Evolutionary conservation across 2,888 invertebrate genomes (phyloP).

Genomic region (Azorinus chamasolen): DNA sequence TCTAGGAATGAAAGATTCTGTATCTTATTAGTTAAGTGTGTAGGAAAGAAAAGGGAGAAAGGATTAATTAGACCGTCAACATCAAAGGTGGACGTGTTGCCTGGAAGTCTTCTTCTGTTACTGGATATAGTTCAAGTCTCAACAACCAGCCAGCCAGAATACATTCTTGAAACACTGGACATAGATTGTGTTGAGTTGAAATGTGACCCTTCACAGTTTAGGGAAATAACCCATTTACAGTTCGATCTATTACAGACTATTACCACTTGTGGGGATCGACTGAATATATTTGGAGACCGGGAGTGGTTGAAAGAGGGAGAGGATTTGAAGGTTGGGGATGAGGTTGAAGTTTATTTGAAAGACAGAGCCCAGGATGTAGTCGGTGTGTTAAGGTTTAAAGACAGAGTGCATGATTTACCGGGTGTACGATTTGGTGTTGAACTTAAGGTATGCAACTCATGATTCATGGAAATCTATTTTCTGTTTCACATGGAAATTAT

Average conservation of each 20-base stretch:
- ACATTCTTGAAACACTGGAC: slow-evolving; percentile 63
- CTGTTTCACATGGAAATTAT: neutral
- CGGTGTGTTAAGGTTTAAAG: slow-evolving; percentile 76
- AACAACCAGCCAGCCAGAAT: slow-evolving; percentile 12
- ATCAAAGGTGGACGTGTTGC: slow-evolving; percentile 74
- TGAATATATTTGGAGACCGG: slow-evolving; percentile 73
- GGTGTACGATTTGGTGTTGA: slow-evolving; percentile 82
- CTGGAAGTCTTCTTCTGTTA: slow-evolving; percentile 73
- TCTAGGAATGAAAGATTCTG: slow-evolving; percentile 49
- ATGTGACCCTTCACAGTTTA: slow-evolving; percentile 59
- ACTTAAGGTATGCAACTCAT: slow-evolving; percentile 75
- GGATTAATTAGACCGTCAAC: slow-evolving; percentile 59
- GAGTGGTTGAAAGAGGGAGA: slow-evolving; percentile 78
- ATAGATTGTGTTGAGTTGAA: slow-evolving; percentile 73
- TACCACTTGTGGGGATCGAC: slow-evolving; percentile 77
- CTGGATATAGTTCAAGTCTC: slow-evolving; percentile 31
- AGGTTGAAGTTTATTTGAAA: slow-evolving; percentile 77
- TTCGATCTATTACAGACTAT: slow-evolving; percentile 74
- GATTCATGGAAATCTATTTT: neutral
- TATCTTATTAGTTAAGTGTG: slow-evolving; percentile 71
- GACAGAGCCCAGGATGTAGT: slow-evolving; percentile 68
- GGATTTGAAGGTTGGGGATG: slow-evolving; percentile 68
- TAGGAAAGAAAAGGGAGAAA: slow-evolving; percentile 76
- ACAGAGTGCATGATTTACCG: slow-evolving; percentile 68
- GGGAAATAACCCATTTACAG: slow-evolving; percentile 55